Evolutionary conservation across 2,888 invertebrate species (phyloP).

Genomic region (Tubiluchus corallicola): DNA sequence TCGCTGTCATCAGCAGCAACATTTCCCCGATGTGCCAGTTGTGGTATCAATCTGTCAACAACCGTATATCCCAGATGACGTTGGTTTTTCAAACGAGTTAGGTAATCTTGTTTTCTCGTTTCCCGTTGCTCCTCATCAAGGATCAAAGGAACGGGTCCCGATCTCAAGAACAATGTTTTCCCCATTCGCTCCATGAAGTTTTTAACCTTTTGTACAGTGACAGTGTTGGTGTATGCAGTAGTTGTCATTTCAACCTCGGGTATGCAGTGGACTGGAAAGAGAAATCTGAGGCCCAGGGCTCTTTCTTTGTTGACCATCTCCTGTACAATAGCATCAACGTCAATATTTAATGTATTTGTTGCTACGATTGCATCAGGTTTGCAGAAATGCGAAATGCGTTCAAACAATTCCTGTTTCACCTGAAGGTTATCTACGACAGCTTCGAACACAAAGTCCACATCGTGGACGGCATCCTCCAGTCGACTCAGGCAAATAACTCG

Average conservation of each 20-base stretch:
- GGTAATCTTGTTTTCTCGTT: slow-evolving; percentile 19
- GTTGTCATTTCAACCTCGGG: slow-evolving; percentile 26
- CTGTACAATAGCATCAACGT: slow-evolving; percentile 22
- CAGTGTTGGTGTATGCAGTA: slow-evolving; percentile 21
- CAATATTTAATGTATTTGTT: slow-evolving; percentile 26
- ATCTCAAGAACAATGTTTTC: slow-evolving; percentile 31
- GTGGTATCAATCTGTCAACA: slow-evolving; percentile 18
- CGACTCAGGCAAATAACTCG: slow-evolving; percentile 29
- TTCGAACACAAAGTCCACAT: slow-evolving; percentile 32
- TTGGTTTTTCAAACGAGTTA: background rate
- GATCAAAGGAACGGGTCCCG: slow-evolving; percentile 30
- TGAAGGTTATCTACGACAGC: slow-evolving; percentile 29
- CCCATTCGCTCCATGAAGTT: slow-evolving; percentile 30
- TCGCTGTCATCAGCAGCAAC: slow-evolving; percentile 11
- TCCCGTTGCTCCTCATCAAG: slow-evolving; percentile 31
- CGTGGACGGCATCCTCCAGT: slow-evolving; percentile 30
- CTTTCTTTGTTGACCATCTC: slow-evolving; percentile 25
- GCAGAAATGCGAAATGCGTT: slow-evolving; percentile 27
- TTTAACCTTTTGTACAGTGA: slow-evolving; percentile 26
- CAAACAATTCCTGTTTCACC: slow-evolving; percentile 29
- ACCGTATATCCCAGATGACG: background rate
- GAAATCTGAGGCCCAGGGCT: slow-evolving; percentile 30
- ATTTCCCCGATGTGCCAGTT: slow-evolving; percentile 20
- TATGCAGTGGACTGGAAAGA: slow-evolving; percentile 32
- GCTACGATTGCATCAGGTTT: slow-evolving; percentile 23